phyloP scores from a whole-genome alignment of 2,113 vertebrate species.

The Siniperca knerii region DNA sequence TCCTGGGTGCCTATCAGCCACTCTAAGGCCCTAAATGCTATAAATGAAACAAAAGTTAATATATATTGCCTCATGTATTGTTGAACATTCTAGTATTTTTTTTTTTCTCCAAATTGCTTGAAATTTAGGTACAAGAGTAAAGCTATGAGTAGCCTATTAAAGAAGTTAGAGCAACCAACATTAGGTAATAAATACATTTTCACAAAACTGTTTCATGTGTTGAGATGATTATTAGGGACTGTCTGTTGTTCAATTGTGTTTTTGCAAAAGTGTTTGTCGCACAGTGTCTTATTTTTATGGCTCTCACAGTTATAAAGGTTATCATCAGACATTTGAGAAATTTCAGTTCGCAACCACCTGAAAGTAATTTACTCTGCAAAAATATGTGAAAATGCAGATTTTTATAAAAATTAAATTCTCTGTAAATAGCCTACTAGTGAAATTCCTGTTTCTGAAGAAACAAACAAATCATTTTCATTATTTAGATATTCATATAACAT shows the following conservation, averaged over 20 bases:
- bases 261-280: background rate
- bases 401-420: background rate
- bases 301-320: background rate
- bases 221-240: background rate
- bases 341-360: background rate
- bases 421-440: background rate
- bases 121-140: background rate
- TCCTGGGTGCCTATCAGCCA: background rate
- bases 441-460: background rate
- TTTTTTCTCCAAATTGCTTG: background rate
- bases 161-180: background rate
- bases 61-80: background rate
- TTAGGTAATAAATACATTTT: background rate
- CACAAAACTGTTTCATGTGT: background rate
- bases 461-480: background rate
- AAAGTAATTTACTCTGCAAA: background rate
- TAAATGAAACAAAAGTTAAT: background rate
- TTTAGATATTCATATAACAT: background rate
- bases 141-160: no score
- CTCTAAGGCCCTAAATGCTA: background rate
- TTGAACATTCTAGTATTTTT: background rate
- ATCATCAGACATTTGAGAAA: background rate
- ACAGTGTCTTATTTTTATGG: background rate
- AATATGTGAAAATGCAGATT: background rate
- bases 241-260: background rate